Evolutionary conservation across 2,888 invertebrate genomes (phyloP).

Genomic region (Epinotia brunnichana): DNA sequence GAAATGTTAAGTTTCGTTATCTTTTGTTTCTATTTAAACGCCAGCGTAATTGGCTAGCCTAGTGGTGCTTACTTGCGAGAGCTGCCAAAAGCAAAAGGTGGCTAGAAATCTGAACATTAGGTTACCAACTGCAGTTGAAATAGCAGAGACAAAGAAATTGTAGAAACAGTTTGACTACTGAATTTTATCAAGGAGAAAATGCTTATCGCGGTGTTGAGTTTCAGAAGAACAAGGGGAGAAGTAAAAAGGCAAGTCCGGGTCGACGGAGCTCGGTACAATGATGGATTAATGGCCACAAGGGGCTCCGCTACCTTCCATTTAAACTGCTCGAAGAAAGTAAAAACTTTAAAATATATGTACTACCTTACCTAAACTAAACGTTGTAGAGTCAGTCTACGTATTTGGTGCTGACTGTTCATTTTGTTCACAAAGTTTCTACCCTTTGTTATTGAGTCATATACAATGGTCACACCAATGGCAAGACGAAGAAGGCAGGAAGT

Average conservation of each 20-base stretch:
- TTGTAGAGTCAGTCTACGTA: conserved; percentile 19
- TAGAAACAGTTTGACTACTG: conserved; percentile 9
- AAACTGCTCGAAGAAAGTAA: conserved; percentile 56
- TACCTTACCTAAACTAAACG: conserved; percentile 46
- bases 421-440: not conserved
- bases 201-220: conserved; percentile 20
- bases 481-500: not conserved
- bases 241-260: conserved; percentile 35
- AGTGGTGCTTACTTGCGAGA: conserved; percentile 7
- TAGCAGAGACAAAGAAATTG: conserved; percentile 30
- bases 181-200: conserved; percentile 23
- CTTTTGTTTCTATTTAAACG: conserved; percentile 47
- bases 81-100: not conserved
- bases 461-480: not conserved
- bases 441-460: not conserved
- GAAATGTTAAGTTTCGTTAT: conserved; percentile 43
- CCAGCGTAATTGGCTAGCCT: conserved; percentile 13
- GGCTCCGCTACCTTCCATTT: conserved; percentile 57
- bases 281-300: conserved; percentile 67
- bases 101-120: not conserved
- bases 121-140: too few relatives aligned
- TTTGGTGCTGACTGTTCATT: not conserved
- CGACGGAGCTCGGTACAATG: conserved; percentile 59
- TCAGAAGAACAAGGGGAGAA: conserved; percentile 22
- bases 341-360: conserved; percentile 60